phyloP scores from a whole-genome alignment of 2,113 vertebrate genomes.

The Trochalopteron elliotii region DNA sequence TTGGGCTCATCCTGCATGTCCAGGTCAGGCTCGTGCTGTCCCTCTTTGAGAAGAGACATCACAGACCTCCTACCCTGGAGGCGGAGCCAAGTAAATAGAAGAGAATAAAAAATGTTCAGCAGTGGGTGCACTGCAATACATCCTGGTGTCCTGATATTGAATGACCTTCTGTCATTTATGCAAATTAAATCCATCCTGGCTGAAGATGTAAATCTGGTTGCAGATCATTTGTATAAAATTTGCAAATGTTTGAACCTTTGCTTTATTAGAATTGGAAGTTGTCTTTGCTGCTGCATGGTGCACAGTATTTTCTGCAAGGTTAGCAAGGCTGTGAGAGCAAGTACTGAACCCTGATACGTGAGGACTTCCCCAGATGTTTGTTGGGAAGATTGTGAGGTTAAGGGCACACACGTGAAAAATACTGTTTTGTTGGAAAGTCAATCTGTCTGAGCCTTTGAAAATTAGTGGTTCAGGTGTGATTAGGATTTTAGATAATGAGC shows the following conservation, averaged over 20 bases:
- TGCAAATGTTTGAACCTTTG: not conserved
- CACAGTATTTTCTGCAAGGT: not conserved
- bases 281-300: not conserved
- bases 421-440: not conserved
- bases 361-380: not conserved
- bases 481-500: not conserved
- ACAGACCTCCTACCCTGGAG: not conserved
- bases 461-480: not conserved
- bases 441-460: not conserved
- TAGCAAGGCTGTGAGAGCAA: not conserved
- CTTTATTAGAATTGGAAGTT: not conserved
- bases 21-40: not conserved
- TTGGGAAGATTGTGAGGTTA: not conserved
- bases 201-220: not conserved
- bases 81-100: not conserved
- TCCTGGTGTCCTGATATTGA: not conserved
- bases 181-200: not conserved
- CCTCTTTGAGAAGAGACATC: not conserved
- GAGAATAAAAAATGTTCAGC: not conserved
- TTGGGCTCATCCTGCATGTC: not conserved
- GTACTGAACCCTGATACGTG: not conserved
- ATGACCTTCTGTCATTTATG: constrained; percentile 12
- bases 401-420: not conserved
- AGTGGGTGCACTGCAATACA: not conserved
- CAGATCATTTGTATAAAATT: not conserved